Evolutionary conservation across 2,113 vertebrate genomes (phyloP).

Genomic region (Poecile atricapillus): DNA sequence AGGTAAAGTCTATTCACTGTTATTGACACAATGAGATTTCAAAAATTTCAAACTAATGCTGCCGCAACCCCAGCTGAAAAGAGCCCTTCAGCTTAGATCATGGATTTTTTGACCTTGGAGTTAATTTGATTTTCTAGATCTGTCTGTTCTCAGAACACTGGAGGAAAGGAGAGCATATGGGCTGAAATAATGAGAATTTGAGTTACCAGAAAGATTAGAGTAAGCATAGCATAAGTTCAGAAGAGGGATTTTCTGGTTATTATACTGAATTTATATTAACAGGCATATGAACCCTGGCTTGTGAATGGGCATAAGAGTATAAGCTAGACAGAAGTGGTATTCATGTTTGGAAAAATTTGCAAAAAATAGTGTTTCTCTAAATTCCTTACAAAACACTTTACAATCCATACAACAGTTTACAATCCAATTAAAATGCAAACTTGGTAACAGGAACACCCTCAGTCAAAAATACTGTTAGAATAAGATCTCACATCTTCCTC

Average conservation of each 20-base stretch:
- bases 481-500: neutral
- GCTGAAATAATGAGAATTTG: neutral
- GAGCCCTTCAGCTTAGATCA: neutral
- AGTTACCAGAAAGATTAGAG: neutral
- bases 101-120: neutral
- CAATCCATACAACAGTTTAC: neutral
- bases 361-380: neutral
- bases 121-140: neutral
- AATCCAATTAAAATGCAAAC: neutral
- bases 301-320: neutral
- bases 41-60: neutral
- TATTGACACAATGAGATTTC: neutral
- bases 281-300: neutral
- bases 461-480: neutral
- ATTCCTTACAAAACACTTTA: neutral
- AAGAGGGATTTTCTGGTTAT: neutral
- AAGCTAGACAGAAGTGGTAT: neutral
- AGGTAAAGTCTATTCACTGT: neutral
- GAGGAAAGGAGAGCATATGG: neutral
- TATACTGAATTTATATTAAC: neutral
- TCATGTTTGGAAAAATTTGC: neutral
- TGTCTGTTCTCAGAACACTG: neutral
- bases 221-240: neutral
- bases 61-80: neutral
- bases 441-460: neutral